phyloP scores from a whole-genome alignment of 1,140 invertebrate species.

The Megathymus violae region DNA sequence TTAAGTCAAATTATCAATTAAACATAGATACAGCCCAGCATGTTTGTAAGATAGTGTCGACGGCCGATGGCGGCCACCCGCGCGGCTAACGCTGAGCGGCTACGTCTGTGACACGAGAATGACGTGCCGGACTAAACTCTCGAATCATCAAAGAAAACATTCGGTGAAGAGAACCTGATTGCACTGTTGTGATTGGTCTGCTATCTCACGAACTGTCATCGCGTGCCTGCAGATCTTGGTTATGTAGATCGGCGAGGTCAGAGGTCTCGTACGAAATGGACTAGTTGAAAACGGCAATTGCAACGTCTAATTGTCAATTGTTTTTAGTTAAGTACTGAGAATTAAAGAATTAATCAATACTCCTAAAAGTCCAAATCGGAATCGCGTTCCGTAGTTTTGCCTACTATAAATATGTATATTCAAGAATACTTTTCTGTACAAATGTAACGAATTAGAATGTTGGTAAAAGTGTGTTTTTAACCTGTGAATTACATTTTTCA shows the following conservation, averaged over 20 bases:
- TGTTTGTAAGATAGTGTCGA: slow-evolving; percentile 11
- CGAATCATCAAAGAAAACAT: slow-evolving; percentile 71
- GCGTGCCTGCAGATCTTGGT: slow-evolving; percentile 41
- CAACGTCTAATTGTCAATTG: slow-evolving; percentile 10
- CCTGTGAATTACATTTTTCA: too few species aligned
- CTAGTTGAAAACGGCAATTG: neutral
- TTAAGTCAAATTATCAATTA: slow-evolving; percentile 9
- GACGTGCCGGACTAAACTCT: slow-evolving; percentile 55
- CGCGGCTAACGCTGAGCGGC: slow-evolving; percentile 33
- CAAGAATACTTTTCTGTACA: too few species aligned
- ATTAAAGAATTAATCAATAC: too few species aligned
- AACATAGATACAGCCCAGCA: slow-evolving; percentile 11
- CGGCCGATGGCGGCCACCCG: slow-evolving; percentile 49
- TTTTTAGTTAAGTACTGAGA: too few species aligned
- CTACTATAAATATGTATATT: too few species aligned
- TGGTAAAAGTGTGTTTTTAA: too few species aligned
- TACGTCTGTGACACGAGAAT: slow-evolving; percentile 50
- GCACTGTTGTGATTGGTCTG: slow-evolving; percentile 52
- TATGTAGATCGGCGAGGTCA: slow-evolving; percentile 50
- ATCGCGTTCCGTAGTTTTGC: too few species aligned
- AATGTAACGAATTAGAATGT: too few species aligned
- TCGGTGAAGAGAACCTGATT: slow-evolving; percentile 57
- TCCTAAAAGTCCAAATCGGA: too few species aligned
- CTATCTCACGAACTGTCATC: slow-evolving; percentile 47
- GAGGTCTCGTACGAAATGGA: slow-evolving; percentile 28